Evolutionary conservation across 2,888 invertebrate genomes (phyloP).

Genomic region (Xestobium rufovillosum): DNA sequence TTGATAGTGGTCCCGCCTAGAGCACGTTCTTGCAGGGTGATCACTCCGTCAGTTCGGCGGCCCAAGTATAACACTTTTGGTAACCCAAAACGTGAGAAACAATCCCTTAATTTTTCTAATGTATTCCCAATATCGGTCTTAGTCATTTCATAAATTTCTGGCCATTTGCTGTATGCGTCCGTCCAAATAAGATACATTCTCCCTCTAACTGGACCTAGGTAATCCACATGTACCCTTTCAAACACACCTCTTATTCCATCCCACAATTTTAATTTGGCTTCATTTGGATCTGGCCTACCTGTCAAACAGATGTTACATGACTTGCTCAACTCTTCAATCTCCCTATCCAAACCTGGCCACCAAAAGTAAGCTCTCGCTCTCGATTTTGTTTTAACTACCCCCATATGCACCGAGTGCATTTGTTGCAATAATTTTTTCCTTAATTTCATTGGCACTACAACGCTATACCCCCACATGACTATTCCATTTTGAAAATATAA

Average conservation of each 20-base stretch:
- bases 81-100: no score
- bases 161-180: background rate
- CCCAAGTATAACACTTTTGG: no score
- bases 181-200: background rate
- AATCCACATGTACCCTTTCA: constrained; percentile 1
- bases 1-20: no score
- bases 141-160: constrained; percentile 1
- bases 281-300: background rate
- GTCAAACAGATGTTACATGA: constrained; percentile 1
- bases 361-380: no score
- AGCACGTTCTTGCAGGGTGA: no score
- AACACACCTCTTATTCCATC: background rate
- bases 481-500: no score
- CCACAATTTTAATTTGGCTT: constrained; percentile 1
- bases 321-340: constrained; percentile 1
- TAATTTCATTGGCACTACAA: no score
- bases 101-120: constrained; percentile 1
- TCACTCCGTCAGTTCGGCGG: no score
- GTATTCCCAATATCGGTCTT: background rate
- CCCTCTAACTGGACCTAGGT: constrained; percentile 1
- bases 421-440: no score
- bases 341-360: constrained; percentile 2
- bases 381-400: no score
- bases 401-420: no score
- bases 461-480: no score